Evolutionary conservation across 2,797 vertebrate genomes (phyloP).

Genomic region (Anisognathus igniventris): DNA sequence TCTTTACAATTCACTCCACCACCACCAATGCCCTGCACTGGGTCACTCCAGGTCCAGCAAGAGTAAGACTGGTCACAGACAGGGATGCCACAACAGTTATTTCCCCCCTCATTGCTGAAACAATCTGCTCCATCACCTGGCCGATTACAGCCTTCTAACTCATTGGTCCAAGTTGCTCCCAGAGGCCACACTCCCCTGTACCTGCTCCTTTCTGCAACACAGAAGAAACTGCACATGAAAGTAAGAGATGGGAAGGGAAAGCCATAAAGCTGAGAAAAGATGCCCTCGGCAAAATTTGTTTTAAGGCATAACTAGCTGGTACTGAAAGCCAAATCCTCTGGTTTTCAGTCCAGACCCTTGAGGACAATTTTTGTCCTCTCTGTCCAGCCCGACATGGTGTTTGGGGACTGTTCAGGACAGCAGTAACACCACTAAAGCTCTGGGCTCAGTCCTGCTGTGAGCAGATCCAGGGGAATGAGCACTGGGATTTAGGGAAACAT

Average conservation of each 20-base stretch:
- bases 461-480: background rate
- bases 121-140: too few relatives aligned
- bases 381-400: background rate
- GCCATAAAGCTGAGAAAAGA: background rate
- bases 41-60: background rate
- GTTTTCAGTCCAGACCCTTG: background rate
- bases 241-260: background rate
- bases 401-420: background rate
- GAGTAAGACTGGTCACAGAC: background rate
- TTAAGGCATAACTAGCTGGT: background rate
- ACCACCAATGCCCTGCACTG: rapidly evolving
- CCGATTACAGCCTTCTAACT: background rate
- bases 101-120: background rate
- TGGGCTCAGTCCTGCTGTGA: background rate
- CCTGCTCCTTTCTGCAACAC: background rate
- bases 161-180: background rate
- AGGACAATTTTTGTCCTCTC: background rate
- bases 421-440: background rate
- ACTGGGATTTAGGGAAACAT: background rate
- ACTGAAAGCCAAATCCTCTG: background rate
- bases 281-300: background rate
- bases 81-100: background rate
- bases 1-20: background rate
- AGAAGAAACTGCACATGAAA: background rate
- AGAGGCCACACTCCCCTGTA: background rate